Conservation (phyloP, 1,140 invertebrate species). For the Diploscapter pachys region DNA sequence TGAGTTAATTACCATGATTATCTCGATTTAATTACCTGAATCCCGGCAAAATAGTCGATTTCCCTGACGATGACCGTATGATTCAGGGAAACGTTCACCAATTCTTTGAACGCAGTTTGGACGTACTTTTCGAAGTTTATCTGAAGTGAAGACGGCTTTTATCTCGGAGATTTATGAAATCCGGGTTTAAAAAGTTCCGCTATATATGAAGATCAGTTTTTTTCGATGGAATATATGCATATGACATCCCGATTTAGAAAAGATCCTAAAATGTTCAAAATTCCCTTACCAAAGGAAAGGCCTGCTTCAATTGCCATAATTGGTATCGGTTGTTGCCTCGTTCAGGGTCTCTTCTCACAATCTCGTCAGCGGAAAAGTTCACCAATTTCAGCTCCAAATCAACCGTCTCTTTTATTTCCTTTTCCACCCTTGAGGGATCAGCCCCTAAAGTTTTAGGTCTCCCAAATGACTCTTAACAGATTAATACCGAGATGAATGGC, state of each 20-base stretch:
- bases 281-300: constrained; percentile 41
- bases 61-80: constrained; percentile 51
- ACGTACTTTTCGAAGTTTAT: constrained; percentile 47
- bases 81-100: constrained; percentile 40
- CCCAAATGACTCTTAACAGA: neutral
- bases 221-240: neutral
- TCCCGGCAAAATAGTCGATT: constrained; percentile 45
- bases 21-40: constrained; percentile 35
- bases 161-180: neutral
- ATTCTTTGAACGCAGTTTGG: constrained; percentile 41
- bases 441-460: constrained; percentile 61
- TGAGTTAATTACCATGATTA: neutral
- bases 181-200: no score
- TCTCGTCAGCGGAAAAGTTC: constrained; percentile 64
- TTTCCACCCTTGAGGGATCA: constrained; percentile 68
- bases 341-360: constrained; percentile 47
- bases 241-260: neutral
- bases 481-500: constrained; percentile 75
- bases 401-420: constrained; percentile 77
- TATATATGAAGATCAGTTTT: neutral
- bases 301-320: constrained; percentile 37
- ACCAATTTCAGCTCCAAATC: constrained; percentile 86
- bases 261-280: constrained; percentile 16
- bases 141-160: constrained; percentile 23
- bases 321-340: constrained; percentile 47